Evolutionary conservation across 2,888 invertebrate species (phyloP).

Genomic region (Perizoma affinitatum): DNA sequence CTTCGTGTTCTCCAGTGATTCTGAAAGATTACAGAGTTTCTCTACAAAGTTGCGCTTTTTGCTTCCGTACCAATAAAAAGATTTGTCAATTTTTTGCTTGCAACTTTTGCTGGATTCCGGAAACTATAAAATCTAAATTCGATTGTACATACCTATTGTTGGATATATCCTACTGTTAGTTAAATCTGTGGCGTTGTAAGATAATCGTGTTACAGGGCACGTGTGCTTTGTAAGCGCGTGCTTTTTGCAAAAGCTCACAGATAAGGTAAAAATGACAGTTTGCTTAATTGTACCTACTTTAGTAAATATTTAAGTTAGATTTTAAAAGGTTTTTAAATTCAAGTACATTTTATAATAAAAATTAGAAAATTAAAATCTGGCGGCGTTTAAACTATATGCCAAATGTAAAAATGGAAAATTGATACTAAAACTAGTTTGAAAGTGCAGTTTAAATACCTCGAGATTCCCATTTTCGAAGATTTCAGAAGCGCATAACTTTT

Average conservation of each 20-base stretch:
- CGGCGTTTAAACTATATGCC: too few relatives aligned
- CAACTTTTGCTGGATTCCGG: conserved; percentile 57
- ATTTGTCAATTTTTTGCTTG: conserved; percentile 45
- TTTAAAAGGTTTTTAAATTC: not conserved
- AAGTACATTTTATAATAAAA: not conserved
- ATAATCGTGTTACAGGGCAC: conserved; percentile 75
- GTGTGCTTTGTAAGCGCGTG: conserved; percentile 76
- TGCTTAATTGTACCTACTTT: conserved; percentile 12
- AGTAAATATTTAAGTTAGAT: too few relatives aligned
- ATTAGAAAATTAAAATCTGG: not conserved
- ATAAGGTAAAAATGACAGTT: conserved; percentile 50
- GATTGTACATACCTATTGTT: conserved; percentile 35
- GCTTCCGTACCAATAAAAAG: conserved; percentile 63
- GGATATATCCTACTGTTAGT: not conserved
- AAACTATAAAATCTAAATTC: conserved; percentile 65
- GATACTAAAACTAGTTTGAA: too few relatives aligned
- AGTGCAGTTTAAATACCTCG: too few relatives aligned
- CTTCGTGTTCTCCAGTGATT: conserved; percentile 55
- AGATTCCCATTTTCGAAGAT: too few relatives aligned
- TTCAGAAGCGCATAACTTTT: too few relatives aligned
- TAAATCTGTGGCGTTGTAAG: conserved; percentile 34
- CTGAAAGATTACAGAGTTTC: conserved; percentile 60
- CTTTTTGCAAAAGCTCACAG: conserved; percentile 64
- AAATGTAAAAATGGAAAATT: too few relatives aligned
- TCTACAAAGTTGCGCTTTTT: conserved; percentile 47